A percentile compares a stretch with the other conserved stretches of the same genome.
phyloP scores from a whole-genome alignment of 2,113 vertebrate species.

The Marcusenius ussheri region DNA sequence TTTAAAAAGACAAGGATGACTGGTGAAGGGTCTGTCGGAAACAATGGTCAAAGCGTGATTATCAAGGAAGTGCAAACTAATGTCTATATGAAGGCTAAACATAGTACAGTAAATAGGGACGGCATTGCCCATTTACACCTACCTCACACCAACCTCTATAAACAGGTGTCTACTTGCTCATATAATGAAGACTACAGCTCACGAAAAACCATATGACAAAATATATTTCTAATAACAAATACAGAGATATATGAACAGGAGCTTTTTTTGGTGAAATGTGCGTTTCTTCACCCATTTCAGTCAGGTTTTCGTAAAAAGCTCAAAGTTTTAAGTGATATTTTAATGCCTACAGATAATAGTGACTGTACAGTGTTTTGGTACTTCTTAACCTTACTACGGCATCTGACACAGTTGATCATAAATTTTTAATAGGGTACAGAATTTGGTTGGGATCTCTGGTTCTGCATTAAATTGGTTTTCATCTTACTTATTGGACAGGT shows the following conservation, averaged over 20 bases:
- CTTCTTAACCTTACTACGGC: too few relatives aligned
- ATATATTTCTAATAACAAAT: not conserved
- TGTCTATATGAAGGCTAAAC: not conserved
- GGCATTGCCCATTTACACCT: not conserved
- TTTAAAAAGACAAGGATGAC: not conserved
- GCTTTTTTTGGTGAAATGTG: too few relatives aligned
- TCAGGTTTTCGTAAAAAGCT: too few relatives aligned
- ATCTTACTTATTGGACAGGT: too few relatives aligned
- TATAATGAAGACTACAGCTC: slow-evolving; percentile 9
- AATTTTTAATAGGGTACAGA: too few relatives aligned
- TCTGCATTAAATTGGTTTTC: too few relatives aligned
- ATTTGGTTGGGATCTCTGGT: too few relatives aligned
- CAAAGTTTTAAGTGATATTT: too few relatives aligned
- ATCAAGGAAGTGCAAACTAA: not conserved
- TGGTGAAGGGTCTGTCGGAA: not conserved
- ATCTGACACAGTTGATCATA: too few relatives aligned
- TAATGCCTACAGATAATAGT: too few relatives aligned
- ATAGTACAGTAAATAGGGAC: not conserved
- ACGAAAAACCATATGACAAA: not conserved
- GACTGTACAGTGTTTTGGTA: too few relatives aligned
- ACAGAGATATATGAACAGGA: not conserved
- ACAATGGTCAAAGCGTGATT: not conserved
- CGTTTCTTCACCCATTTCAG: too few relatives aligned
- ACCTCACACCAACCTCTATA: not conserved
- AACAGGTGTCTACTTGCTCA: not conserved